Base-by-base conservation (phyloP, 2,797 vertebrate genomes). In the Sebastes iracundus region DNA sequence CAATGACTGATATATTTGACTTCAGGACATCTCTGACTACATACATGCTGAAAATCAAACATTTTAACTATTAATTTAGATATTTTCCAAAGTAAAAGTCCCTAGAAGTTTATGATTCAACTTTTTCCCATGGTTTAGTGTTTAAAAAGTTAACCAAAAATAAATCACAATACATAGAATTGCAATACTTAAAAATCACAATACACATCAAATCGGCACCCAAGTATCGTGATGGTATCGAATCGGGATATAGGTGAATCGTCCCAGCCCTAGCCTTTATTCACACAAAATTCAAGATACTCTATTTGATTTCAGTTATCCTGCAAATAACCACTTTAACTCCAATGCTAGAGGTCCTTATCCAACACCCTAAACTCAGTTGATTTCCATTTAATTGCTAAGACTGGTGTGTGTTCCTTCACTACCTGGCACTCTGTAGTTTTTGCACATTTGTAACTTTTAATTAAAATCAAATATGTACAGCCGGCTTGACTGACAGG, bases 381-480 rank as follows among this genome's bases (percentile, higher is more conserved):
- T 12, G 27, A 65, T 11, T 12, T 14, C 9, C 25, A 10, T 52
- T 65, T 28, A 22, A 12, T 49, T 25, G 30, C 22, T 60, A 0
- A 65, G 55, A 63, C 12, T 12, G 25, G 20, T 27, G 35, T 20
- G 16, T 72, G 16, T 27, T 33, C 22, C 22, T 23, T 53, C 46
- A 28, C 12, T 46, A 35, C 20, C 25, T 23, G 64, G 12, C 25
- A 22, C 28, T 70, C 8, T 49, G 56, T 66, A 8, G 10, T 14
- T 49, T 46, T 58, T 52, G 55, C 38, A 63, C 22, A 72, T 72
- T 78, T 76, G 25, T 46, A 59, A 67, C 59, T 84, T 86, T 72
- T 30, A 80, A 82, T 75, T 75, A 42, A 67, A 82, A 60, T 80
- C 62, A 83, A 82, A 82, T 76, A 60, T 14, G 2, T 71, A 13